These are phyloP conservation scores for Petrolisthes cinctipes DNA, from an alignment of 2,888 invertebrate species.

Conservation along the genomic window DNA sequence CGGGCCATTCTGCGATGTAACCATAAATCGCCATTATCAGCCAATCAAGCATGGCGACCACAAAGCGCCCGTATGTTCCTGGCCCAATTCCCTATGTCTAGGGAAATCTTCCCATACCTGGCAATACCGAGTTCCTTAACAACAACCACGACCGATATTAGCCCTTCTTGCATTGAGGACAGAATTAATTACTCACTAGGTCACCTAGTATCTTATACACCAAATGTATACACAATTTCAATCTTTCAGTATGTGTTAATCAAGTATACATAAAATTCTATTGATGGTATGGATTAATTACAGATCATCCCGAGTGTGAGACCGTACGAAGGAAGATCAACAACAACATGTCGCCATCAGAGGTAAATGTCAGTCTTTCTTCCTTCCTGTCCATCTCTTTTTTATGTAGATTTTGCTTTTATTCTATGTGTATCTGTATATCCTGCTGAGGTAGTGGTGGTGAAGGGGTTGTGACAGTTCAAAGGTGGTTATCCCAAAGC, in stretches of 20 bases:
- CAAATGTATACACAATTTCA: too few species aligned
- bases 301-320: neutral
- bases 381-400: neutral
- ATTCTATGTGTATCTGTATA: too few species aligned
- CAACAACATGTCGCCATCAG: neutral
- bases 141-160: neutral
- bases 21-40: too few species aligned
- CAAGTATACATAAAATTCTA: too few species aligned
- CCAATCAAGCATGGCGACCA: too few species aligned
- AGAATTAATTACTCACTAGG: neutral
- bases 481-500: too few species aligned
- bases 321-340: neutral
- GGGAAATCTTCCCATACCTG: neutral
- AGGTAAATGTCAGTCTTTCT: neutral
- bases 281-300: neutral
- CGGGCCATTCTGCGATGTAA: too few species aligned
- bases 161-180: neutral
- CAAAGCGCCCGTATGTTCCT: too few species aligned
- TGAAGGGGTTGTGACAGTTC: neutral
- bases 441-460: too few species aligned
- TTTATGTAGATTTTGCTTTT: neutral
- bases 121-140: neutral
- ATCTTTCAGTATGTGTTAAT: too few species aligned
- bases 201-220: neutral
- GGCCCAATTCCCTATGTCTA: too few species aligned